Base-by-base conservation (phyloP, 64 coral and sea anemone species). In the Orbicella faveolata region DNA sequence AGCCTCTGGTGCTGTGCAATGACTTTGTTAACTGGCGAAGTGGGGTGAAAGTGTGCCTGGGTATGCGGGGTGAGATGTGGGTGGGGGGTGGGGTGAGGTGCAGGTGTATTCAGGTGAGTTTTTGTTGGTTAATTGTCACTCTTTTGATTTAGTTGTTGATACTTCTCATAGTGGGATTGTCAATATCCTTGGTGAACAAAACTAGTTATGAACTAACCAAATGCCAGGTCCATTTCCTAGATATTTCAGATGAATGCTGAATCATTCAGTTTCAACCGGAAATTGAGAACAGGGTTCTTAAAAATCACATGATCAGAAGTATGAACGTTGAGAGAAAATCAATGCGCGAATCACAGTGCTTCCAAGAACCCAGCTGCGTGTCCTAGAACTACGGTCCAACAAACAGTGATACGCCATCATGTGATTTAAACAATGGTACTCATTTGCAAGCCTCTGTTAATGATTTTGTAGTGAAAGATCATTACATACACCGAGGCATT, bases 361-460 rank as follows among this genome's bases (percentile, higher is more conserved):
- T 80, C 18, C 52, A 21, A 7, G 62, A 90, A 54, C 66, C 67
- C 26, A 74, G 11, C 17, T 90, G 88, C 35, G 78, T 90, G 44
- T 90, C 88, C 25, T 90, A 82, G 48, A 82, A 90, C 36, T 74
- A 59, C 33, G 88, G 88, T 17, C 78, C 64, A 11, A 14, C 33
- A 59, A 23, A 70, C 34, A 52, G 78, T 14, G 80, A 52, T 33
- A 26, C 41, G 3, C 64, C 48, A 6, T 10, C 69, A 35, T 81
- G 88, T 52, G 88, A 81, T 36, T 52, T 90, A 10, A 81, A 54
- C 36, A 44, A 59, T 34, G 35, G 62, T 16, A 80, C 36, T 10
- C 63, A 90, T 13, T 34, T 81, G n/a, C 63, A 72, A 80, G 78
- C 36, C 30, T n/a, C 77, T 14, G 63, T 55, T n/a, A 17, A 8